A percentile compares a stretch with the other conserved stretches of the same genome.
These are phyloP conservation scores for Lycocorax pyrrhopterus DNA, from an alignment of 2,113 vertebrate species.

Conservation along the genomic window DNA sequence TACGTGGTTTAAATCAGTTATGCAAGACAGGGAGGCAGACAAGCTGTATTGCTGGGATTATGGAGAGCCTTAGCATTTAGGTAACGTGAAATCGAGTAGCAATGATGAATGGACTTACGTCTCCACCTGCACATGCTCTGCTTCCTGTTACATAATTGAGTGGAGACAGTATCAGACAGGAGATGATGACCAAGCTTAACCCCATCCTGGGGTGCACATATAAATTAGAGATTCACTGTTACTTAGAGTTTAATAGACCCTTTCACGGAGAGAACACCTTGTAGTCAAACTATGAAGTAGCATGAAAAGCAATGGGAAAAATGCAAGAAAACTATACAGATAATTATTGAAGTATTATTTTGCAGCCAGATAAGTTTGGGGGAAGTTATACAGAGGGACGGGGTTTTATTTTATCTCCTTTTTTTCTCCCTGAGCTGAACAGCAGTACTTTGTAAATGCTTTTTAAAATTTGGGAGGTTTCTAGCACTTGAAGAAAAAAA, in stretches of 20 bases:
- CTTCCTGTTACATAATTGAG: neutral
- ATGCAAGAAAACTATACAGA: neutral
- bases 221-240: neutral
- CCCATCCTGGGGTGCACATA: neutral
- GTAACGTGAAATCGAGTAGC: neutral
- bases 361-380: neutral
- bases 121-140: neutral
- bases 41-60: neutral
- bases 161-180: neutral
- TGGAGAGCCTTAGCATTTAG: neutral
- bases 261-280: neutral
- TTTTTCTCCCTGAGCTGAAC: neutral
- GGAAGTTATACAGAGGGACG: neutral
- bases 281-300: neutral
- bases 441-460: neutral
- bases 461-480: neutral
- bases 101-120: neutral
- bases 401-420: neutral
- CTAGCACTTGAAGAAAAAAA: neutral
- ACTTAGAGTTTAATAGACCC: neutral
- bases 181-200: constrained; percentile 6
- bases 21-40: neutral
- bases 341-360: neutral
- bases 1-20: neutral
- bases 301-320: neutral